Percentiles rank a stretch among this genome's conserved stretches.
These are phyloP conservation scores for Pogonocherus hispidulus DNA, from an alignment of 2,888 invertebrate species.

Conservation along the genomic window DNA sequence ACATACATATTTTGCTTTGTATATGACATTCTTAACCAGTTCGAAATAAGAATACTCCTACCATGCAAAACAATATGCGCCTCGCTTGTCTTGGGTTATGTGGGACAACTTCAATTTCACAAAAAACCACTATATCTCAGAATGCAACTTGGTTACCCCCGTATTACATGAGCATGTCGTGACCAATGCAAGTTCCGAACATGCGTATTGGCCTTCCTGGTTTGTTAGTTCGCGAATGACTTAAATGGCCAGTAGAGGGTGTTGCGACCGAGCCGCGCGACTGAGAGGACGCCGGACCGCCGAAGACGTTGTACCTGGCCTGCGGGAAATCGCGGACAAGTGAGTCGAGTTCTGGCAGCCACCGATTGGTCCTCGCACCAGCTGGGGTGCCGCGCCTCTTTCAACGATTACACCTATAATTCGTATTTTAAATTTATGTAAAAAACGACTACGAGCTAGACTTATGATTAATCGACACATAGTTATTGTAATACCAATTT, in stretches of 20 bases:
- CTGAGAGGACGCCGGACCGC: conserved; percentile 54
- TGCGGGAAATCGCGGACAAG: conserved; percentile 43
- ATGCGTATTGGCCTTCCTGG: no score
- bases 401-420: conserved; percentile 63
- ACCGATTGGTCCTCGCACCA: conserved; percentile 68
- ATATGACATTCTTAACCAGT: no score
- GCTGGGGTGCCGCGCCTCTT: conserved; percentile 65
- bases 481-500: conserved; percentile 60
- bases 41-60: no score
- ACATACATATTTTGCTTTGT: no score
- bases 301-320: conserved; percentile 40
- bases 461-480: conserved; percentile 65
- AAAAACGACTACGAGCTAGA: conserved; percentile 66
- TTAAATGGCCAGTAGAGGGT: not conserved
- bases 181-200: no score
- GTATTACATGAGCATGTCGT: no score
- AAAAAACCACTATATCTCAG: no score
- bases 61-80: no score
- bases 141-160: no score
- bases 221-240: not conserved
- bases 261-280: conserved; percentile 42
- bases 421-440: conserved; percentile 61
- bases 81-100: no score
- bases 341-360: conserved; percentile 61
- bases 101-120: no score